Evolutionary conservation across 2,797 vertebrate species (phyloP), one percentile per base, ranked within the genome.

Genomic region (Alauda arvensis): DNA sequence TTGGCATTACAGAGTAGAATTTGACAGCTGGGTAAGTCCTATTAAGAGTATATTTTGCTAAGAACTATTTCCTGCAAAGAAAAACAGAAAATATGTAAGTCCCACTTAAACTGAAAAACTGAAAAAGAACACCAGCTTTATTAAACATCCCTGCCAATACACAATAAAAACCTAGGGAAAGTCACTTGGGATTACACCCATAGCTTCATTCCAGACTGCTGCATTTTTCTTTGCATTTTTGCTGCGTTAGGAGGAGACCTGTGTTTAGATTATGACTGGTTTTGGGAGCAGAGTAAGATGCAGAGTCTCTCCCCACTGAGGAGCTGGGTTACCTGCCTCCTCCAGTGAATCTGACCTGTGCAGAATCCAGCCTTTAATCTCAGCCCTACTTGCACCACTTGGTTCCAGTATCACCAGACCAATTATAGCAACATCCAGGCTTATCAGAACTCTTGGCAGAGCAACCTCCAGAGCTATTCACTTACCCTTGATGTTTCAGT

Each of bases 401-500:
- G 56, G 74, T 77, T 80, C 76, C 34, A 52, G 70, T 56, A 88
- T 88, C 89, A 72, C 55, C 65, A 80, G 61, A 60, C n/a, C 84
- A 89, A 81, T 88, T 87, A 92, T 2, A 91, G 70, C 69, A 86
- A 60, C 60, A 56, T 69, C 83, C 52, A 81, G 52, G 45, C 49
- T 83, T 85, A 90, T 82, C 91, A 75, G 37, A 37, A 37, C 37
- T 37, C 78, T 66, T 37, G 33, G 55, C 74, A 77, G 52, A 90
- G 60, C 68, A 31, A 65, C 60, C 4, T 81, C 76, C 63, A 72
- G 76, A 83, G 66, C 79, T 66, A 16, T 42, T 86, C 55, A 49
- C 76, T 91, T 79, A 83, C n/a, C 26, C 29, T 49, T 2, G 1
- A 37, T 86, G 62, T 55, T 80, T 39, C 82, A 78, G 76, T 66